phyloP scores from a whole-genome alignment of 2,797 vertebrate species.

The Phoxinus dragarum region DNA sequence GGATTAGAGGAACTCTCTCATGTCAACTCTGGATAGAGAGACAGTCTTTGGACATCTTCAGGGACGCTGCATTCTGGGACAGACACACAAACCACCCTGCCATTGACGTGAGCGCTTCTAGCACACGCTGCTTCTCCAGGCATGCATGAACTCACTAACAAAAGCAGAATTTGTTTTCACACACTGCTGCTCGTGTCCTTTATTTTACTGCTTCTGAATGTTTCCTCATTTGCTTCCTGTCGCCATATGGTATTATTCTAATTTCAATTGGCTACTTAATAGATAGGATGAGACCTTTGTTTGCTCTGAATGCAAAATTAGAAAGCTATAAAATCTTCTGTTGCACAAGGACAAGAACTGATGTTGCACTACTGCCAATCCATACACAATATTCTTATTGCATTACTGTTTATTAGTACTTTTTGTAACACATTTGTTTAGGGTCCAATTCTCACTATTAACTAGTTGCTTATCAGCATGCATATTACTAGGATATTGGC shows the following conservation, averaged over 20 bases:
- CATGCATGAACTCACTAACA: constrained; percentile 6
- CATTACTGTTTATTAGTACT: not conserved
- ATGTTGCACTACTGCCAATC: not conserved
- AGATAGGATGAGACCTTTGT: not conserved
- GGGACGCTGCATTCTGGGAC: constrained; percentile 35
- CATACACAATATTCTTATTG: not conserved
- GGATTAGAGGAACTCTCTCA: constrained; percentile 34
- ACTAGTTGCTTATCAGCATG: too few relatives aligned
- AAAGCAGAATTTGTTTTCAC: constrained; percentile 29
- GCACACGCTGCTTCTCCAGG: constrained; percentile 11
- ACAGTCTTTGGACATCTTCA: constrained; percentile 36
- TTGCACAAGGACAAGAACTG: not conserved
- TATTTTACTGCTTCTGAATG: not conserved
- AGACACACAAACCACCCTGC: constrained; percentile 20
- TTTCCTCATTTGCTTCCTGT: not conserved
- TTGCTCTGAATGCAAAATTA: not conserved
- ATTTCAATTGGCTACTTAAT: not conserved
- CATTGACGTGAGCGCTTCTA: not conserved
- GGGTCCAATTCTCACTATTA: too few relatives aligned
- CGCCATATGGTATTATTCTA: not conserved
- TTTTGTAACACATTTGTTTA: not conserved
- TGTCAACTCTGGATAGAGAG: constrained; percentile 47
- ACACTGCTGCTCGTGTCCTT: constrained; percentile 18
- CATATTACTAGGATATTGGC: too few relatives aligned
- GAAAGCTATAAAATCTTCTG: not conserved